Conservation (phyloP, 2,888 invertebrate species). For the Amblyjoppa proteus region DNA sequence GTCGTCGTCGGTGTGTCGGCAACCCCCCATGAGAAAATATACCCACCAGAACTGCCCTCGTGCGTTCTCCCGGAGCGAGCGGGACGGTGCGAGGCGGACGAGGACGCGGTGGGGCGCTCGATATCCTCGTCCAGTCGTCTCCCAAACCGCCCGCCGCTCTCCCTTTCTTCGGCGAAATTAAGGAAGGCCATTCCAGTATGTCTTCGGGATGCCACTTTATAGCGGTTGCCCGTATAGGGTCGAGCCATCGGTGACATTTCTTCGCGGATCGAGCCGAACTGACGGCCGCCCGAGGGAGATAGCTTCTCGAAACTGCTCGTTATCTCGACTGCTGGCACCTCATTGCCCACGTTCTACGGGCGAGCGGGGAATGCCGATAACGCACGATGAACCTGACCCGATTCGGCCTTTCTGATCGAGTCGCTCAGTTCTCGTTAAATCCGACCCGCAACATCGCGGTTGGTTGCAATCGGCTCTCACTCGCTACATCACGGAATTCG, state of each 20-base stretch:
- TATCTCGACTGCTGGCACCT: constrained; percentile 58
- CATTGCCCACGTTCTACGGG: constrained; percentile 39
- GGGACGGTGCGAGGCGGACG: constrained; percentile 17
- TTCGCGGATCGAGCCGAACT: constrained; percentile 59
- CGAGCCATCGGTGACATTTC: constrained; percentile 74
- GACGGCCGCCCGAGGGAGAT: constrained; percentile 18
- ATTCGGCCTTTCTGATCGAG: neutral
- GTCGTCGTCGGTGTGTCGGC: constrained; percentile 68
- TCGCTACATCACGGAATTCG: too few relatives aligned
- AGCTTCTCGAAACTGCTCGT: constrained; percentile 68
- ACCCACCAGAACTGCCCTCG: constrained; percentile 53
- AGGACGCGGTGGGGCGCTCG: constrained; percentile 23
- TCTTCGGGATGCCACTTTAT: constrained; percentile 74
- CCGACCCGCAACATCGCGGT: too few relatives aligned
- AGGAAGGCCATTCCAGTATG: constrained; percentile 73
- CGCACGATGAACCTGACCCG: constrained; percentile 19
- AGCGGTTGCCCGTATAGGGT: constrained; percentile 74
- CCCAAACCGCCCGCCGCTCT: constrained; percentile 48
- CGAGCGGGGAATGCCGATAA: neutral
- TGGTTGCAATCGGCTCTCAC: too few relatives aligned
- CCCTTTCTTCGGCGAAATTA: constrained; percentile 71
- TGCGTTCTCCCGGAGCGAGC: constrained; percentile 25
- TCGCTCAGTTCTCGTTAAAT: neutral
- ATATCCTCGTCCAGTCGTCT: constrained; percentile 30
- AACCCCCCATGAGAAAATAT: constrained; percentile 59